Evolutionary conservation across 2,888 invertebrate genomes (phyloP), one percentile per base, ranked within the genome.

Genomic region (Habrosyne pyritoides): DNA sequence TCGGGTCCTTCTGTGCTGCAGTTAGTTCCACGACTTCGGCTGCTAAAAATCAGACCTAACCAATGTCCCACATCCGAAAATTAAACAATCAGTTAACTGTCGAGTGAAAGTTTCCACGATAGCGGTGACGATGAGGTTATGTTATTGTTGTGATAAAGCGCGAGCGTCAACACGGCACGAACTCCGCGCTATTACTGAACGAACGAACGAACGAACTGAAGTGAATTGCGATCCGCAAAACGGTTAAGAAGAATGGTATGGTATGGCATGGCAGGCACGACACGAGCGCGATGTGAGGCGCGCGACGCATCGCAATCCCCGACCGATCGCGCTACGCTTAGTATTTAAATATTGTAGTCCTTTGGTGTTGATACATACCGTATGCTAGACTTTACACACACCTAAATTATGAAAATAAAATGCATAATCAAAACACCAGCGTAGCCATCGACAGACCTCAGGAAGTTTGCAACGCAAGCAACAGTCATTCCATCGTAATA

Each of bases 61-160:
- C 18, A 56, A 33, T 52, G 55, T 42, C n/a, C 51, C 18, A 47
- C 58, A 51, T 60, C 54, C n/a, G 62, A 68, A 60, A 61, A 52
- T 48, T 28, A 33, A 22, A 28, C 2, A 28, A 24, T 47, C 36
- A 65, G 62, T 60, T 53, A 59, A 69, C 57, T 63, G 55, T 21
- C 53, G 46, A 78, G 79, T 79, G 78, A 86, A 87, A 87, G 84
- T 87, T 84, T 76, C 63, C 69, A 66, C 78, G 75, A 78, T 74
- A 77, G 75, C 68, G 67, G 56, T 73, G 68, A 64, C 66, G 47
- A 10, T 47, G 69, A 88, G 87, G 87, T 88, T 89, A 88, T 87
- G 84, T 88, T 89, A 77, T 83, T 81, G 81, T 84, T 80, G 46
- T 75, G 75, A 73, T 69, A 61, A 64, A 57, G 59, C 64, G 54